phyloP scores from a whole-genome alignment of 2,797 vertebrate species.

The Mormyrus hasselquistii region DNA sequence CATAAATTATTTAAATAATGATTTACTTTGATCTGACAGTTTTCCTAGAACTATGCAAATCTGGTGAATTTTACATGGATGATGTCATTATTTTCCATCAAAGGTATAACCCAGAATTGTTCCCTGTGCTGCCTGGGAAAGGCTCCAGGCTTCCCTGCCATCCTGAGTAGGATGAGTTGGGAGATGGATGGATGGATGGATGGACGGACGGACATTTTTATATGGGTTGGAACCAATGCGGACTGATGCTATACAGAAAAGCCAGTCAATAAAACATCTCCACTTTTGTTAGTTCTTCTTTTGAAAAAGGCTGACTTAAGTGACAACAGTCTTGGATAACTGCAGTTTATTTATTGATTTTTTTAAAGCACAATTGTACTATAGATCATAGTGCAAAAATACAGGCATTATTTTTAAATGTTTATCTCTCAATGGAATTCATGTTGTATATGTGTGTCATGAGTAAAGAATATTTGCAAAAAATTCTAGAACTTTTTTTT shows the following conservation, averaged over 20 bases:
- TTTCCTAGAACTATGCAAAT: neutral
- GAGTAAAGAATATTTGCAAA: neutral
- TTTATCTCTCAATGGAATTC: neutral
- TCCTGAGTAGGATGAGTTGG: neutral
- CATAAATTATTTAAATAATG: neutral
- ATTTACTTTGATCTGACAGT: constrained; percentile 1
- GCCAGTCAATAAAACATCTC: neutral
- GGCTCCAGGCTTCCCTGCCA: neutral
- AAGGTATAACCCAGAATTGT: neutral
- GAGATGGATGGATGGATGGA: neutral
- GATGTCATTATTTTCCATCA: neutral
- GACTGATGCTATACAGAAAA: neutral
- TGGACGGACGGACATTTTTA: neutral
- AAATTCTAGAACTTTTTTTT: neutral
- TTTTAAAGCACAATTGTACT: neutral
- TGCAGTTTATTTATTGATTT: neutral
- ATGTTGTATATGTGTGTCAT: neutral
- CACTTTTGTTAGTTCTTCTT: neutral
- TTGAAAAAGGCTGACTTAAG: neutral
- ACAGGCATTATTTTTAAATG: neutral
- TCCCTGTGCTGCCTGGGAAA: neutral
- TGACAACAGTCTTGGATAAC: neutral
- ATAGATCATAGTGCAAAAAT: neutral
- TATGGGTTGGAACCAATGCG: neutral
- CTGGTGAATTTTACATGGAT: neutral